Evolutionary conservation across 2,113 vertebrate genomes (phyloP), one percentile per base, ranked within the genome.

Genomic region (Hippocampus mohnikei): DNA sequence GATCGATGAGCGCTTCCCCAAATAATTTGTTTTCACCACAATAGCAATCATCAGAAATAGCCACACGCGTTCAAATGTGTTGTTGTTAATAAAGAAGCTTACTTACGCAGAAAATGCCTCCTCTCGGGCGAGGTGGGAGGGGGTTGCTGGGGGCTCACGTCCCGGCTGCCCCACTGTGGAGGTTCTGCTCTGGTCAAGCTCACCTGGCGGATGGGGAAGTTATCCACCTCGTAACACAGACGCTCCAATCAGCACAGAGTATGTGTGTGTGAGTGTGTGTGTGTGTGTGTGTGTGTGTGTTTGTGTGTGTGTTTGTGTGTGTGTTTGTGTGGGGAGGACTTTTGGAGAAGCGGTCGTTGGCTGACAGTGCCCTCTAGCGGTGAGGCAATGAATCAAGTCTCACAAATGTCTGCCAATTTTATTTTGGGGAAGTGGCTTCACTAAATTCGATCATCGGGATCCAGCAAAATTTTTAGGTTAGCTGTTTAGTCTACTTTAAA

Each of bases 51-150:
- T 33, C 33, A 37, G 33, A 23, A 18, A 9, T 18, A 25, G 9
- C 1, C 2, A n/a, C 63, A 65, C 13, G 5, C 13, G 11, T 44
- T 42, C 41, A 64, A 42, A 46, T 33, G 56, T 59, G 13, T 27
- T 29, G 63, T 42, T 23, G 23, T 25, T 18, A 16, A 64, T 25
- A 3, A 65, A 27, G 42, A 64, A 64, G 2, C 61, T 64, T 42
- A 46, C 63, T 29, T 33, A 60, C 63, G 42, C 41, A 65, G 42
- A 23, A 27, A 65, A 23, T 65, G n/a, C 41, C 42, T 65, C 63
- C 23, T 65, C 23, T 23, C 23, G 12, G 62, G 33, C 5, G 5
- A 37, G 33, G 33, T 37, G 5, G 33, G 33, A 37, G 33, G 33
- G 33, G 33, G 33, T 37, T 37, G n/a, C 23, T 16, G 41, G 63